Base-by-base conservation (phyloP, 2,797 vertebrate genomes). In the Myotis findleyi region DNA sequence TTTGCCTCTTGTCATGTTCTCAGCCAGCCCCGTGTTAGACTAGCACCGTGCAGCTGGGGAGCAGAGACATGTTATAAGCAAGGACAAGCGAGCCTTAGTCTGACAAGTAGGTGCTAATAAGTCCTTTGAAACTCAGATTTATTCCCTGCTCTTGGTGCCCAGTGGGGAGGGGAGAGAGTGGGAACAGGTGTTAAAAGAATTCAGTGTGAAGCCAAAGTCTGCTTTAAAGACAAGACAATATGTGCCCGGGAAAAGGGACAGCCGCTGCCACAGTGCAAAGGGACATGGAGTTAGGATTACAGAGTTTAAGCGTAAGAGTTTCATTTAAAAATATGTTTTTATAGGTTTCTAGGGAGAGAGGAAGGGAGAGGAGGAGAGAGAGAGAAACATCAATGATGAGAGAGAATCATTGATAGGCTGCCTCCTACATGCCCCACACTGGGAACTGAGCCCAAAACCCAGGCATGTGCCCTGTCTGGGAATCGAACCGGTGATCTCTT, bases 181-280 rank as follows among this genome's bases (percentile, higher is more conserved):
- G 76, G 94, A 97, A 90, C 93, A 95, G 97, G 97, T 96, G 96
- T 86, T 97, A 93, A 96, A 97, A 96, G 76, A 96, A 97, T 97
- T 97, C 97, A 96, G 94, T 73, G 97, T 96, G 97, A 97, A 97
- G 81, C 59, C 95, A 88, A 86, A 79, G 87, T 93, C 84, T 95
- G 87, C 85, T 59, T 66, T 47, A 92, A 92, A 95, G 93, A 92
- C 91, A 96, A 96, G 93, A 93, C 81, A 96, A 73, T 96, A 87
- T 96, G 96, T 95, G 89, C 76, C 93, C 13, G 27, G 71, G 82
- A 89, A 93, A 90, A 88, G 81, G 96, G 92, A 18, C 89, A 95
- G 93, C 49, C 41, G 41, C 57, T 72, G 85, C 86, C 33, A 71
- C 64, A 71, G 84, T 20, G 64, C 49, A 76, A 72, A 57, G 23